Evolutionary conservation across 2,113 vertebrate genomes (phyloP), one percentile per base, ranked within the genome.

Genomic region (Ceyx melanurus): DNA sequence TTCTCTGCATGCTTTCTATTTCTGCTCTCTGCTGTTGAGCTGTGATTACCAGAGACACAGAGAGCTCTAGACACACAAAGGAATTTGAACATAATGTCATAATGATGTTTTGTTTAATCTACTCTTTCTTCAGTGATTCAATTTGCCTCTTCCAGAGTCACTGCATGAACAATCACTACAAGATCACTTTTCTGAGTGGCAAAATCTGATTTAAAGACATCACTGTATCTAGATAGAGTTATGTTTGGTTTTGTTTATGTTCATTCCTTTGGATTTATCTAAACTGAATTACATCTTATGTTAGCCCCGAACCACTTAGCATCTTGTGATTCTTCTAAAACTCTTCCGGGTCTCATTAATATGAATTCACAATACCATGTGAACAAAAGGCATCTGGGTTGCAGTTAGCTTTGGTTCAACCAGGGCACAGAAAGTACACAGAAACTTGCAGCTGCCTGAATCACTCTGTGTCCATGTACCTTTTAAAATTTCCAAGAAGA

Each of bases 141-240:
- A 0, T 88, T 88, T 88, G 43, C 31, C 11, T 77, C 73, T 91
- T 80, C 23, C 22, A 70, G 67, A 70, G 43, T 71, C 0, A 3
- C 16, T 83, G 16, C 33, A 78, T 16, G 22, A 84, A 28, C 21
- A 71, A 28, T 58, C 53, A 50, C 20, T 62, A n/a, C 21, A 51
- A 77, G 33, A 80, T 62, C 54, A 83, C 61, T 80, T 73, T 76
- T 73, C 46, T 73, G 19, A 31, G 46, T 46, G 45, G 13, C 71
- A 77, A 92, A 88, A 92, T 77, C 46, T 94, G 23, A 48, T 86
- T 94, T 90, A 77, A 60, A 88, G 51, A 10, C 37, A 66, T 93
- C 40, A 45, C 35, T 57, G 6, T 70, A 11, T 77, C 28, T 88
- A 76, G 26, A 64, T 23, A 65, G 29, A 70, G 11, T 50, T 37